phyloP scores from a whole-genome alignment of 2,888 invertebrate genomes.

The Acanthosepion pharaonis region DNA sequence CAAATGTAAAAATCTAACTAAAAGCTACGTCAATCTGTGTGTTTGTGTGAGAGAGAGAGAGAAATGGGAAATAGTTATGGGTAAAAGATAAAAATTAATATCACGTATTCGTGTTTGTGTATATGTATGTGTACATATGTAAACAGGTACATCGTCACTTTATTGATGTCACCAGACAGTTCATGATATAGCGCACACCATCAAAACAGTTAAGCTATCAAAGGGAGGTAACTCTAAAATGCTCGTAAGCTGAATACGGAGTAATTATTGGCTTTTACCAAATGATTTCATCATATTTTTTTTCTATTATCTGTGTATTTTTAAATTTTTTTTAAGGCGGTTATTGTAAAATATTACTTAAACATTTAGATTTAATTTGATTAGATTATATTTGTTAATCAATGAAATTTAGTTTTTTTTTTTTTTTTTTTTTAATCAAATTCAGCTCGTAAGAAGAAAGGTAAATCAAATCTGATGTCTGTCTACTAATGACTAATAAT shows the following conservation, averaged over 20 bases:
- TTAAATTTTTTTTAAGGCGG: no score
- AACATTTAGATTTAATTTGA: not conserved
- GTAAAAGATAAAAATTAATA: not conserved
- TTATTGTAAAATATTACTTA: not conserved
- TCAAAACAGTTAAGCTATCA: not conserved
- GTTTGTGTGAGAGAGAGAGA: not conserved
- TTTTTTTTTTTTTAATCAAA: no score
- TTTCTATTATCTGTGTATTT: not conserved
- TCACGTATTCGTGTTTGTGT: not conserved
- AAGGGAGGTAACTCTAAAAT: constrained; percentile 18
- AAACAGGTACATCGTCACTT: no score
- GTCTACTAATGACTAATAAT: no score
- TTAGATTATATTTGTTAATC: not conserved
- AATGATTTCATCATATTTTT: not conserved
- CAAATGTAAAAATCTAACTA: not conserved
- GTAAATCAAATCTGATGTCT: not conserved
- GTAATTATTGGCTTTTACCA: not conserved
- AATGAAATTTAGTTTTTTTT: not conserved
- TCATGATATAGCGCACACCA: not conserved
- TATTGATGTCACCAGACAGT: not conserved
- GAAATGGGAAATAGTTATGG: not conserved
- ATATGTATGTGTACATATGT: not conserved
- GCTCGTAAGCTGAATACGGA: not conserved
- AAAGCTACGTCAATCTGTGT: not conserved
- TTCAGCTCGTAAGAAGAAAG: not conserved